Evolutionary conservation across 2,888 invertebrate genomes (phyloP).

Genomic region (Sarcophaga rosellei): DNA sequence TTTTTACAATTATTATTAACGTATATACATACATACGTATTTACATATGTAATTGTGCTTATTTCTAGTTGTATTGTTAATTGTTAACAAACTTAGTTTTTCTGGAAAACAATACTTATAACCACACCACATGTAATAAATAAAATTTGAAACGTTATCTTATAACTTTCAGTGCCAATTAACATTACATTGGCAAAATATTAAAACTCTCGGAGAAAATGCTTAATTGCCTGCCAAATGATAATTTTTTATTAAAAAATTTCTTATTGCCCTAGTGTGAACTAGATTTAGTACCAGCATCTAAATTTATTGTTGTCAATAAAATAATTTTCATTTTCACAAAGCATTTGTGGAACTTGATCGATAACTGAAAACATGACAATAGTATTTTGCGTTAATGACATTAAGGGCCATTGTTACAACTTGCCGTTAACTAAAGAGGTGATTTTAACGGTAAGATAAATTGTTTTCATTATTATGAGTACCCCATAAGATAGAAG

Average conservation of each 20-base stretch:
- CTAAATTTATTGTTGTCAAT: not conserved
- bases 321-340: not conserved
- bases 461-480: no score
- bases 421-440: no score
- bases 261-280: not conserved
- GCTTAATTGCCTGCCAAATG: conserved; percentile 9
- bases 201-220: conserved; percentile 3
- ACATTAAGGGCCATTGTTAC: no score
- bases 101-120: conserved; percentile 5
- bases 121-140: conserved; percentile 24
- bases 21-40: no score
- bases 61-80: not conserved
- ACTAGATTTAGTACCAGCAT: not conserved
- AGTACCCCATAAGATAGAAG: no score
- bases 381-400: no score
- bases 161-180: conserved; percentile 21
- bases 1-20: no score
- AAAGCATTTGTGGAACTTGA: no score
- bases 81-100: not conserved
- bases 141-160: conserved; percentile 21
- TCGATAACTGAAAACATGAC: no score
- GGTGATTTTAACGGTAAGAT: no score
- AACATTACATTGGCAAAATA: conserved; percentile 18
- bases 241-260: not conserved
- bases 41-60: not conserved